Conservation (phyloP, 92 coral and sea anemone species). For the Blastomussa wellsi region DNA sequence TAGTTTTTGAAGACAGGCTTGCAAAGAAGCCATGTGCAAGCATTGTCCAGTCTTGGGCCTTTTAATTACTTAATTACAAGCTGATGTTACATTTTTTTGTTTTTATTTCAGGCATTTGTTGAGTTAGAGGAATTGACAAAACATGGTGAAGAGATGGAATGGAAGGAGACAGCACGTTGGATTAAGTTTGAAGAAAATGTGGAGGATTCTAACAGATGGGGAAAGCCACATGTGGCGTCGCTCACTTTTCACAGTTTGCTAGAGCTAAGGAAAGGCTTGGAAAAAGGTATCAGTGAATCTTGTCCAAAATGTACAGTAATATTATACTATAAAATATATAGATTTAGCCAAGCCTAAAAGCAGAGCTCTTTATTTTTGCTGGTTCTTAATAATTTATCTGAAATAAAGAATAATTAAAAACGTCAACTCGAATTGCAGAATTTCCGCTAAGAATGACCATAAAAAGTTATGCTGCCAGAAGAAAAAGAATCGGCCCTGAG, state of each 20-base stretch:
- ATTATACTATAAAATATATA: no score
- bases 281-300: conserved; percentile 70
- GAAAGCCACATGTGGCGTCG: conserved; percentile 96
- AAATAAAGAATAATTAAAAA: no score
- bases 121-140: conserved; percentile 89
- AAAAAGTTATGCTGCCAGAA: no score
- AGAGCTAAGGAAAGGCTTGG: conserved; percentile 84
- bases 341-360: no score
- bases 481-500: no score
- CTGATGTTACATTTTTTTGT: not conserved
- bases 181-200: conserved; percentile 99
- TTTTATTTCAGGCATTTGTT: conserved; percentile 70
- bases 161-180: conserved; percentile 98
- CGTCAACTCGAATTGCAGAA: no score
- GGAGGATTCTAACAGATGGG: conserved; percentile 96
- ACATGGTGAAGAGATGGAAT: conserved; percentile 77
- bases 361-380: no score
- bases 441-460: no score
- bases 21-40: no score
- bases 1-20: no score
- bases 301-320: no score
- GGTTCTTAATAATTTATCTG: no score
- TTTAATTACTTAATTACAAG: not conserved
- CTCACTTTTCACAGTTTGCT: conserved; percentile 93
- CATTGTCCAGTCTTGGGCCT: not conserved